These are phyloP conservation scores for Calyptomena viridis DNA, from an alignment of 2,113 vertebrate genomes.

Conservation along the genomic window DNA sequence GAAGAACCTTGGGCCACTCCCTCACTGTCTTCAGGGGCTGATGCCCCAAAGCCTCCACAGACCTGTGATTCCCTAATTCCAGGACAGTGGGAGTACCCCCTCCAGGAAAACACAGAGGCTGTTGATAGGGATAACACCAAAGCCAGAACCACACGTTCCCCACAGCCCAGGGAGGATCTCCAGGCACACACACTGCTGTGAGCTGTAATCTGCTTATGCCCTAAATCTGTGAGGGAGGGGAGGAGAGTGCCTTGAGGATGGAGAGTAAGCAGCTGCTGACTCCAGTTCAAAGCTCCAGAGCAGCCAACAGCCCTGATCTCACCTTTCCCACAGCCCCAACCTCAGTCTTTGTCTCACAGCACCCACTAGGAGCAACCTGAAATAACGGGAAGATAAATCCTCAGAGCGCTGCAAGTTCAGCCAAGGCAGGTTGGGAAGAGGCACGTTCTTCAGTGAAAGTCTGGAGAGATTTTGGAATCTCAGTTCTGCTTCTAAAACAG, in stretches of 20 bases:
- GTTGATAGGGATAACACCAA: too few relatives aligned
- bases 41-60: not conserved
- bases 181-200: fast-evolving
- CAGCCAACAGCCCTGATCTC: not conserved
- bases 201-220: not conserved
- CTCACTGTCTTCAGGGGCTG: not conserved
- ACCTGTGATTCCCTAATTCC: not conserved
- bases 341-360: not conserved
- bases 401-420: fast-evolving
- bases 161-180: not conserved
- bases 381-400: not conserved
- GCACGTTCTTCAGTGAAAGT: not conserved
- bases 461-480: not conserved
- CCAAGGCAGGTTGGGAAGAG: not conserved
- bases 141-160: fast-evolving
- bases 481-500: not conserved
- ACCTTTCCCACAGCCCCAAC: not conserved
- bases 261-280: not conserved
- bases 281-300: not conserved
- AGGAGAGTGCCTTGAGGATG: not conserved
- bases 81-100: fast-evolving
- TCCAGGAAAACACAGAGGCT: not conserved
- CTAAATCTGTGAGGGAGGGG: not conserved
- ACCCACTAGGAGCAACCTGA: not conserved
- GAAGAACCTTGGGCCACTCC: not conserved